A percentile compares a stretch with the other conserved stretches of the same genome.
These are phyloP conservation scores for Hylia prasina DNA, from an alignment of 2,113 vertebrate species.

Conservation along the genomic window DNA sequence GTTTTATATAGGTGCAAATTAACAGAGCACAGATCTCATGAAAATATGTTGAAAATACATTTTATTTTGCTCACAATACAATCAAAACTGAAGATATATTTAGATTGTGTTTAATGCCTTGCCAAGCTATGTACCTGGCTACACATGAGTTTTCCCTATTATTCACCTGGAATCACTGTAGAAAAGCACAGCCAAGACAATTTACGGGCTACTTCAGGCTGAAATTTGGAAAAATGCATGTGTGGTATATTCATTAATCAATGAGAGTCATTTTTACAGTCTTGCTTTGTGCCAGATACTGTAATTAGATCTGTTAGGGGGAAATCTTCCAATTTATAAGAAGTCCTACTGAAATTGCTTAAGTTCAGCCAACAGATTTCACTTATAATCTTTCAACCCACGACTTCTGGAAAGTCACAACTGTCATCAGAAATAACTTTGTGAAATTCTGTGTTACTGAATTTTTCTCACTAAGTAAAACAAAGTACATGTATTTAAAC, in stretches of 20 bases:
- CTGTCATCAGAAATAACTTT: not conserved
- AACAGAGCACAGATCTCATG: not conserved
- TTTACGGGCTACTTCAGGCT: not conserved
- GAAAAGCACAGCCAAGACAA: not conserved
- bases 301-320: not conserved
- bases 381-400: not conserved
- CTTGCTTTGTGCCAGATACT: not conserved
- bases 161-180: not conserved
- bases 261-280: not conserved
- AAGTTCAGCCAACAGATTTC: not conserved
- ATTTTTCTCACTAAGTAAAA: not conserved
- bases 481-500: not conserved
- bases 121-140: not conserved
- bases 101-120: not conserved
- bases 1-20: not conserved
- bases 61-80: not conserved
- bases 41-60: not conserved
- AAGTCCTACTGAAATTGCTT: not conserved
- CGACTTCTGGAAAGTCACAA: not conserved
- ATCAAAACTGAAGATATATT: not conserved
- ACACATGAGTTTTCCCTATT: not conserved
- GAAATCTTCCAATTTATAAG: not conserved
- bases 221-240: not conserved
- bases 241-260: not conserved
- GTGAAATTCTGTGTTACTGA: not conserved